Base-by-base conservation (phyloP, 2,113 vertebrate species). In the Petrocephalus zakoni region DNA sequence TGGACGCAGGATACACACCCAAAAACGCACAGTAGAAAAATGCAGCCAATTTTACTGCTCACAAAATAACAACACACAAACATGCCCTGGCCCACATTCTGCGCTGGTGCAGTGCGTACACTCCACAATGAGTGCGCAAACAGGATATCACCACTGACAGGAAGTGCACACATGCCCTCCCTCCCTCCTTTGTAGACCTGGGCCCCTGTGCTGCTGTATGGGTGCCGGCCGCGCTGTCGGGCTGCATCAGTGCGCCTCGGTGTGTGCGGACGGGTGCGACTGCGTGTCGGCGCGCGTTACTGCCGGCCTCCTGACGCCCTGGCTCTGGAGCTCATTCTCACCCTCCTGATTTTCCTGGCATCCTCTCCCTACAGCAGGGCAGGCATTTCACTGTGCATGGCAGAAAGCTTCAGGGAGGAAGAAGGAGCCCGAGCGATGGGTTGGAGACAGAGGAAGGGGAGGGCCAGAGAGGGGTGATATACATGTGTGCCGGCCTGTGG, bases 311-410 rank as follows among this genome's bases (percentile, higher is more conserved):
- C 2, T 91, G 90, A 89, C 61, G 92, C 90, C 89, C 88, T 91
- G 92, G 91, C 92, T 92, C 15, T 64, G 72, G 88, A 52, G 78
- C 88, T 93, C 88, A 92, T 93, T 93, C 92, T 94, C 93, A 93
- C 72, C 72, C 34, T 42, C 72, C 29, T 78, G 72, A 78, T 78
- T 78, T 88, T 17, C 83, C 89, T 55, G 90, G 91, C 85, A 89
- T 37, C 75, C 90, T 88, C 88, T 22, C 11, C 87, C 88, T 89
- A 93, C 92, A 89, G 89, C 88, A 46, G 90, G 92, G 93, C 93
- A 90, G 89, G 89, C 90, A 91, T 94, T 93, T 95, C 94, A 94
- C 92, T 90, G 87, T 89, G 90, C 89, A 92, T 90, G 87, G 81
- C 19, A n/a, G 81, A 83, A 22, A 49, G 42, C 49, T 19, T 47